Percentiles rank a stretch among this genome's conserved stretches.
These are phyloP conservation scores for Chiroxiphia lanceolata DNA, from an alignment of 2,797 vertebrate species.

Conservation along the genomic window DNA sequence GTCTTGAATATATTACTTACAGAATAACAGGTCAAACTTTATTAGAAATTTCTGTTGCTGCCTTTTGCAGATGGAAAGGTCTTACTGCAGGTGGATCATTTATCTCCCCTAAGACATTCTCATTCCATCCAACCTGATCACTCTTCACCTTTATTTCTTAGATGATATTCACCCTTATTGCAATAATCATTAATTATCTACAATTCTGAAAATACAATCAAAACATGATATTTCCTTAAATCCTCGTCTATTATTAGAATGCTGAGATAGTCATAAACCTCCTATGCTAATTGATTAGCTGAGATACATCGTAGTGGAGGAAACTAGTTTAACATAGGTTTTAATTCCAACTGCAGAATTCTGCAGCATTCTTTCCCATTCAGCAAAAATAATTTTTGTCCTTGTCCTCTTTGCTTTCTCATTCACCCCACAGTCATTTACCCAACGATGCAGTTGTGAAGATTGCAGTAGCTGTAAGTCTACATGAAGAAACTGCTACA, in stretches of 20 bases:
- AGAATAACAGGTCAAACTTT: constrained; percentile 48
- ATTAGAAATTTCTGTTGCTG: constrained; percentile 50
- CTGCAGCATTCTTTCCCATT: not conserved
- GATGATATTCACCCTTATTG: not conserved
- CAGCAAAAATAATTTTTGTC: constrained; percentile 10
- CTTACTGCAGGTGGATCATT: not conserved
- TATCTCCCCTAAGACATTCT: not conserved
- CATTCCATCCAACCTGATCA: not conserved
- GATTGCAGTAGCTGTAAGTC: not conserved
- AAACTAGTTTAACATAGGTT: not conserved
- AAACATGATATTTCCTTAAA: constrained; percentile 28
- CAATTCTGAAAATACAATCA: not conserved
- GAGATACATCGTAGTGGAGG: not conserved
- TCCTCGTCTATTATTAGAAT: not conserved
- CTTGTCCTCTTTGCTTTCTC: constrained; percentile 1
- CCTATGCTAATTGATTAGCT: not conserved
- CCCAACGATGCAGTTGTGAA: not conserved
- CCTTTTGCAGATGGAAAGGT: constrained; percentile 6
- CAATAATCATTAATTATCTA: constrained; percentile 6
- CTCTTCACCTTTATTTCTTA: not conserved
- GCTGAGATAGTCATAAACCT: not conserved
- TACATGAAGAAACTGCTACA: not conserved
- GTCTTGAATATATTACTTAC: constrained; percentile 25
- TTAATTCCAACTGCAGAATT: constrained; percentile 34
- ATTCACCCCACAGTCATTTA: not conserved